These are phyloP conservation scores for Coregonus clupeaformis DNA, from an alignment of 2,113 vertebrate species.

Conservation along the genomic window DNA sequence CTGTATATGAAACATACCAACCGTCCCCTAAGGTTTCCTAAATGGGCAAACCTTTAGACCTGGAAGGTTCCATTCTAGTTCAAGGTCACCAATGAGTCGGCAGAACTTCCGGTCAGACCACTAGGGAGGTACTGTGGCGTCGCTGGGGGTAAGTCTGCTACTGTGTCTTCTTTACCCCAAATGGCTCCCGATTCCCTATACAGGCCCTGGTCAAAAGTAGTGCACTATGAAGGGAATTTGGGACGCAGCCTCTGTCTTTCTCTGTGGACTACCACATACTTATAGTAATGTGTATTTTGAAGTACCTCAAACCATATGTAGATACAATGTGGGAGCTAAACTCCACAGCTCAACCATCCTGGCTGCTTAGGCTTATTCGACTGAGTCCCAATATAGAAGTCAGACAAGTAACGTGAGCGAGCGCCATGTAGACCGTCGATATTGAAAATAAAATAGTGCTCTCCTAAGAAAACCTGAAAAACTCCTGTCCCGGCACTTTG, in stretches of 20 bases:
- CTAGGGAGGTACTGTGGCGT: slow-evolving; percentile 12
- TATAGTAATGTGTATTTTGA: slow-evolving; percentile 53
- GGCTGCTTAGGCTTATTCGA: slow-evolving; percentile 8
- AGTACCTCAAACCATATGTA: slow-evolving; percentile 29
- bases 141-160: slow-evolving; percentile 40
- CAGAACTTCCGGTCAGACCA: slow-evolving; percentile 14
- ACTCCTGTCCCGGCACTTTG: slow-evolving; percentile 46
- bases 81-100: slow-evolving; percentile 59
- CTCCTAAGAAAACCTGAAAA: slow-evolving; percentile 30
- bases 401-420: slow-evolving; percentile 58
- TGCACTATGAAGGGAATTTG: too few species aligned
- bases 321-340: slow-evolving; percentile 39
- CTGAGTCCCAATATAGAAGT: slow-evolving; percentile 37
- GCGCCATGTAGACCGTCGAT: too few species aligned
- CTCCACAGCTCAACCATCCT: slow-evolving; percentile 11
- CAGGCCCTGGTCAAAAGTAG: too few species aligned
- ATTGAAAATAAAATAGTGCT: slow-evolving; percentile 39
- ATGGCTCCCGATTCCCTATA: too few species aligned
- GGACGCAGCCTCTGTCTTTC: neutral
- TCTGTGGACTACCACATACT: slow-evolving; percentile 40
- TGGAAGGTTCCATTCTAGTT: neutral
- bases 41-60: neutral
- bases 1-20: too few species aligned
- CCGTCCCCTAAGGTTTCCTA: too few species aligned
- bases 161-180: slow-evolving; percentile 48